Percentiles rank a stretch among this genome's conserved stretches.
These are phyloP conservation scores for Bradysia coprophila DNA, from an alignment of 1,140 invertebrate genomes.

Conservation along the genomic window DNA sequence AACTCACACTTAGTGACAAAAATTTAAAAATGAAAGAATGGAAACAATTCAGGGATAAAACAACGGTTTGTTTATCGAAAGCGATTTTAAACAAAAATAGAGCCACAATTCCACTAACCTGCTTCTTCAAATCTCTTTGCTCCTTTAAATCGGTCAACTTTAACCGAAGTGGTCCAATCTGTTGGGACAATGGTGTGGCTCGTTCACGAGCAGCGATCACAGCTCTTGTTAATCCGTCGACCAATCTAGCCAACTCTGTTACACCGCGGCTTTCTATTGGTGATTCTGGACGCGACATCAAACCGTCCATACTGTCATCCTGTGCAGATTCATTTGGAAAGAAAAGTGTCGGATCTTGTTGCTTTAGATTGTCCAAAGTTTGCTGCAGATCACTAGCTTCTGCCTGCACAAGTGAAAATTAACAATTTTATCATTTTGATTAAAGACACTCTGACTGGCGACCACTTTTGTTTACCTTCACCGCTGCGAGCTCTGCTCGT, in stretches of 20 bases:
- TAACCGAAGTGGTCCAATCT: conserved; percentile 1
- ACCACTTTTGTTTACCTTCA: conserved; percentile 53
- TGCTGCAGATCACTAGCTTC: conserved; percentile 4
- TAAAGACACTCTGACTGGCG: conserved; percentile 6
- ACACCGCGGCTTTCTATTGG: conserved; percentile 1
- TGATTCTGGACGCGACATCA: not conserved
- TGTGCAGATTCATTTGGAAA: not conserved
- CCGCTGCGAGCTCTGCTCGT: conserved; percentile 45
- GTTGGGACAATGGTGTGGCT: conserved; percentile 1
- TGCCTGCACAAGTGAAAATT: conserved; percentile 4
- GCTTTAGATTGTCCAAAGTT: conserved; percentile 5
- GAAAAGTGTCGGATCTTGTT: conserved; percentile 6
- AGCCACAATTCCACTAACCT: too few species aligned
- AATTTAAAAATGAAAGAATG: too few species aligned
- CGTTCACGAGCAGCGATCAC: conserved; percentile 1
- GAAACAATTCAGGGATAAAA: too few species aligned
- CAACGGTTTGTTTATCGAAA: too few species aligned
- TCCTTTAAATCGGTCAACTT: conserved; percentile 2
- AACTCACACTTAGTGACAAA: too few species aligned
- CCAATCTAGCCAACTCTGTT: conserved; percentile 3
- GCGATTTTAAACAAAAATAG: too few species aligned
- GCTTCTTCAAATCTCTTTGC: conserved; percentile 4
- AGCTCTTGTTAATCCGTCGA: conserved; percentile 4
- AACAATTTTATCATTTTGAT: not conserved
- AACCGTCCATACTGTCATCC: not conserved